These are phyloP conservation scores for Rhodeus uyekii DNA, from an alignment of 2,797 vertebrate species.

Conservation along the genomic window DNA sequence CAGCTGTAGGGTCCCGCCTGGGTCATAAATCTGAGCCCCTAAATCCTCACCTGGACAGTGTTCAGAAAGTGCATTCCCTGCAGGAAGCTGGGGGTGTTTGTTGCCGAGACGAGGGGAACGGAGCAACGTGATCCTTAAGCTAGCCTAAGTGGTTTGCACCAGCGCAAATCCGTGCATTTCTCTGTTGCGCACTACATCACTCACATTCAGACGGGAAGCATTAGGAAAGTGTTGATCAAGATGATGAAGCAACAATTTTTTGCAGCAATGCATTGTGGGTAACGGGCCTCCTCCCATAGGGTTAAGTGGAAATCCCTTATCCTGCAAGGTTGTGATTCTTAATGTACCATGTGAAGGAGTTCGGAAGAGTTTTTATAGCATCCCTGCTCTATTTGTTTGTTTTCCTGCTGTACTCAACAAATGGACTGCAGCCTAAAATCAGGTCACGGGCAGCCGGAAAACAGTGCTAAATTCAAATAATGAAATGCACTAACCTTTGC, in stretches of 20 bases:
- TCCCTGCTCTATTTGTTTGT: constrained; percentile 48
- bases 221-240: constrained; percentile 17
- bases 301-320: constrained; percentile 19
- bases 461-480: neutral
- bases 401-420: constrained; percentile 15
- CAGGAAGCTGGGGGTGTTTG: constrained; percentile 60
- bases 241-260: constrained; percentile 8
- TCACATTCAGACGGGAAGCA: constrained; percentile 17
- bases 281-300: neutral
- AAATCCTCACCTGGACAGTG: constrained; percentile 66
- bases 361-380: constrained; percentile 43
- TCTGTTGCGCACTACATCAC: constrained; percentile 45
- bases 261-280: constrained; percentile 8
- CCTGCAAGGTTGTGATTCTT: constrained; percentile 37
- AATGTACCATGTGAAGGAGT: constrained; percentile 39
- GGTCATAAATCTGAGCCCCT: constrained; percentile 64
- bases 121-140: constrained; percentile 52
- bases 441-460: neutral
- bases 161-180: constrained; percentile 43
- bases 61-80: constrained; percentile 61
- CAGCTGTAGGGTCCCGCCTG: constrained; percentile 60
- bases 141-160: constrained; percentile 51
- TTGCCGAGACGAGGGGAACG: constrained; percentile 3
- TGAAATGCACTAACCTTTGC: neutral
- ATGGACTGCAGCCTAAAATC: neutral